Evolutionary conservation across 2,888 invertebrate genomes (phyloP), one percentile per base, ranked within the genome.

Genomic region (Tetranychus piercei): DNA sequence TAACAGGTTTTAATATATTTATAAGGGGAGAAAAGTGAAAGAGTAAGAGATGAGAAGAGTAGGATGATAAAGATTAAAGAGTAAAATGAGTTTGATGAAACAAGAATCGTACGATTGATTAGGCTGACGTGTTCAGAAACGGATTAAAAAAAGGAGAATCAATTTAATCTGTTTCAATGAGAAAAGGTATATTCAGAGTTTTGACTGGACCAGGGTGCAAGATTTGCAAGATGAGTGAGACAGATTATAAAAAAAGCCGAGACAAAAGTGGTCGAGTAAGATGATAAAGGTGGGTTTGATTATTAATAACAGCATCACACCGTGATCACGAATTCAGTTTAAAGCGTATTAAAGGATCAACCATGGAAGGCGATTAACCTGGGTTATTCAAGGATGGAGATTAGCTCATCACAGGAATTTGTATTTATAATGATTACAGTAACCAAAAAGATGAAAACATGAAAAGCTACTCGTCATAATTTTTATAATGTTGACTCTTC

Each of bases 11-110:
- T 55, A 55, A 55, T 55, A 55, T 15, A 55, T 55, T 55, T 55
- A 55, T 55, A 55, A 9, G 55, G 15, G 11, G 69, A n/a, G 11
- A 18, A 69, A 18, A 74, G 74, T 23, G 74, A 74, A 69, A 70
- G 74, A 66, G 69, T 69, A 44, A 74, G 67, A 74, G 67, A 23
- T n/a, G n/a, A n/a, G n/a, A 18, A n/a, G 34, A 69, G 69, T 15
- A n/a, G 69, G 55, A 34, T 34, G 34, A 34, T 34, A 34, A 34
- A 34, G 34, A 34, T 34, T 34, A 23, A n/a, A n/a, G 23, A 23
- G 23, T 23, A 34, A 34, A 34, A 5, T 34, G 34, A 34, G 34
- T 34, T 34, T 34, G 34, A 34, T 34, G 34, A 34, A 34, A 34
- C 34, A 34, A 34, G 34, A 34, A 55, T 55, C 55, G 55, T 55